These are phyloP conservation scores for Oncorhynchus tshawytscha DNA, from an alignment of 2,113 vertebrate species.

Conservation along the genomic window DNA sequence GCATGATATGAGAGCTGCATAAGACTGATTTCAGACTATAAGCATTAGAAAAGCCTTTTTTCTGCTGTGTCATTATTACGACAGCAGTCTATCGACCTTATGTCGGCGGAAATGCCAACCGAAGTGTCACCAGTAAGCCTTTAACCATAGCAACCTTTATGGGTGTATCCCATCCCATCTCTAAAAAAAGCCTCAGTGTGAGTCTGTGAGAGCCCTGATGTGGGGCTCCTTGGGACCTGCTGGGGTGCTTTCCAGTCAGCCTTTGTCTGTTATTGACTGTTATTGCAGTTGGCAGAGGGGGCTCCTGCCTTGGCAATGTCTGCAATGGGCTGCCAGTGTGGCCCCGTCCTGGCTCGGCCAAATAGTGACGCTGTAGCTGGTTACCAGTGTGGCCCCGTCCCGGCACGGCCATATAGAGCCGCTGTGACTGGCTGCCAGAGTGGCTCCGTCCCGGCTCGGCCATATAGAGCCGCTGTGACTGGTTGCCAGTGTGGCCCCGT, in stretches of 20 bases:
- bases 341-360: too few relatives aligned
- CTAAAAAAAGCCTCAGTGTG: not conserved
- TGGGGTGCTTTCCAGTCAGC: conserved; percentile 18
- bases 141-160: not conserved
- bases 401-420: too few relatives aligned
- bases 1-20: too few relatives aligned
- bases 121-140: not conserved
- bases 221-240: not conserved
- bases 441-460: too few relatives aligned
- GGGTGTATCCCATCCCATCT: not conserved
- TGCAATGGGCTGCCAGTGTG: conserved; percentile 30
- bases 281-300: conserved; percentile 51
- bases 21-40: too few relatives aligned
- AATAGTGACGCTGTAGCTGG: too few relatives aligned
- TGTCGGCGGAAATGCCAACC: not conserved
- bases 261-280: conserved; percentile 52
- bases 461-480: too few relatives aligned
- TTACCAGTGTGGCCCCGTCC: too few relatives aligned
- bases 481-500: too few relatives aligned
- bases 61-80: not conserved
- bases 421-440: too few relatives aligned
- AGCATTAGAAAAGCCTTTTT: too few relatives aligned
- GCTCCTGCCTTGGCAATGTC: conserved; percentile 1
- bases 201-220: not conserved
- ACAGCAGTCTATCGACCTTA: not conserved